phyloP scores from a whole-genome alignment of 35 echinoderm and acorn worm species.

The Diadema setosum region DNA sequence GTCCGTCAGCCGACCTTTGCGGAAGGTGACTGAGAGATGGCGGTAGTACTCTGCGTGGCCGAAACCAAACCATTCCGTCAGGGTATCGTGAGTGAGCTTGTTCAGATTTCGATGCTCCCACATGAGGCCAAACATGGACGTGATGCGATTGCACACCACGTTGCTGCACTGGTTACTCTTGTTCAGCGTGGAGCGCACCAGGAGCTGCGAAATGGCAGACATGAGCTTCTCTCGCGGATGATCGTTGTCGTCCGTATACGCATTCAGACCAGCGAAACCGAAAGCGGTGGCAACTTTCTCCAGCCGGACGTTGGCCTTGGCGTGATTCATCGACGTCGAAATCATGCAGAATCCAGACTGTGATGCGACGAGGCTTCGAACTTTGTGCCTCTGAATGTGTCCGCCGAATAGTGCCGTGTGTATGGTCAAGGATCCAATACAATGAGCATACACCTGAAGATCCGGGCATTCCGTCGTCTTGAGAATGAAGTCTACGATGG shows the following conservation, averaged over 20 bases:
- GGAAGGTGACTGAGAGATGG: slow-evolving; percentile 9
- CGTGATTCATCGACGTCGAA: slow-evolving; percentile 16
- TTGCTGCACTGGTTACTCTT: slow-evolving; percentile 49
- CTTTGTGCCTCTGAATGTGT: slow-evolving; percentile 22
- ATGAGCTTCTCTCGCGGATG: slow-evolving; percentile 19
- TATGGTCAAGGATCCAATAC: slow-evolving; percentile 40
- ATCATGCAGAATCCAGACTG: slow-evolving; percentile 58
- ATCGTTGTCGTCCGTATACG: slow-evolving; percentile 62
- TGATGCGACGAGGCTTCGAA: slow-evolving; percentile 51
- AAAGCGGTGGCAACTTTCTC: slow-evolving; percentile 29
- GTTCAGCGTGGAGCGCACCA: slow-evolving; percentile 11
- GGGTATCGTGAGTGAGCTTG: slow-evolving; percentile 46
- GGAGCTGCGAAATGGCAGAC: background rate
- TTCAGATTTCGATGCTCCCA: slow-evolving; percentile 70
- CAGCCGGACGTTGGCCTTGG: background rate
- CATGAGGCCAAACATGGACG: slow-evolving; percentile 38
- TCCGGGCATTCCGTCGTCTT: slow-evolving; percentile 19
- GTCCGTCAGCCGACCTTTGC: slow-evolving; percentile 10
- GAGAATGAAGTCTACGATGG: slow-evolving; percentile 54
- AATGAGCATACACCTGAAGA: slow-evolving; percentile 64
- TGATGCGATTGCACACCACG: slow-evolving; percentile 58
- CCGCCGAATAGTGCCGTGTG: slow-evolving; percentile 37
- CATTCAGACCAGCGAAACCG: slow-evolving; percentile 43
- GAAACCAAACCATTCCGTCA: slow-evolving; percentile 45
- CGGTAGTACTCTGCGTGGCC: slow-evolving; percentile 22